phyloP scores from a whole-genome alignment of 2,888 invertebrate genomes.

The Deilephila porcellus region DNA sequence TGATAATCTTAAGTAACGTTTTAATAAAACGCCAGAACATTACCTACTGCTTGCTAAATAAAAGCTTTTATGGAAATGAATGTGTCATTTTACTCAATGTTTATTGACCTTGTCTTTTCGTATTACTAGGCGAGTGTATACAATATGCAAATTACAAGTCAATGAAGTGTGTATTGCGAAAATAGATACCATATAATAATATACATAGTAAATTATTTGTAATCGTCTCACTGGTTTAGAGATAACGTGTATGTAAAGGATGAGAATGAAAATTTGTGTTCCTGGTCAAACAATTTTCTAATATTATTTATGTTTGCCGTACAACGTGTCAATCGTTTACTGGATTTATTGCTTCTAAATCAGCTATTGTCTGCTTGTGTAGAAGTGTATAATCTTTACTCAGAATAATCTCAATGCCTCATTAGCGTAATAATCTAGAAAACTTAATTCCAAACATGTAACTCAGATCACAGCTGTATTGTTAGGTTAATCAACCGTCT shows the following conservation, averaged over 20 bases:
- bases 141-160: constrained; percentile 15
- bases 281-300: background rate
- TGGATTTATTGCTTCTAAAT: too few species aligned
- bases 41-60: constrained; percentile 21
- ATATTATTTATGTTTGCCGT: too few species aligned
- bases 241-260: background rate
- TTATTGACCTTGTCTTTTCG: constrained; percentile 27
- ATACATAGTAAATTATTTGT: background rate
- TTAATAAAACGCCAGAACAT: constrained; percentile 1
- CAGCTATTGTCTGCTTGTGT: too few species aligned
- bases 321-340: too few species aligned
- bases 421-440: background rate
- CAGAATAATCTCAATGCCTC: background rate
- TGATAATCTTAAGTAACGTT: constrained; percentile 12
- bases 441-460: background rate
- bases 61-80: constrained; percentile 30
- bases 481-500: background rate
- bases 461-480: background rate
- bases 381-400: background rate
- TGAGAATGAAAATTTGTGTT: background rate
- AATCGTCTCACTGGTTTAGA: background rate
- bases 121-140: constrained; percentile 22
- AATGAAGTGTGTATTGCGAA: background rate
- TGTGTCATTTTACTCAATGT: constrained; percentile 25
- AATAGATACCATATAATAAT: background rate